A percentile compares a stretch with the other conserved stretches of the same genome.
Conservation (phyloP, 2,888 invertebrate species). For the Galeruca laticollis region DNA sequence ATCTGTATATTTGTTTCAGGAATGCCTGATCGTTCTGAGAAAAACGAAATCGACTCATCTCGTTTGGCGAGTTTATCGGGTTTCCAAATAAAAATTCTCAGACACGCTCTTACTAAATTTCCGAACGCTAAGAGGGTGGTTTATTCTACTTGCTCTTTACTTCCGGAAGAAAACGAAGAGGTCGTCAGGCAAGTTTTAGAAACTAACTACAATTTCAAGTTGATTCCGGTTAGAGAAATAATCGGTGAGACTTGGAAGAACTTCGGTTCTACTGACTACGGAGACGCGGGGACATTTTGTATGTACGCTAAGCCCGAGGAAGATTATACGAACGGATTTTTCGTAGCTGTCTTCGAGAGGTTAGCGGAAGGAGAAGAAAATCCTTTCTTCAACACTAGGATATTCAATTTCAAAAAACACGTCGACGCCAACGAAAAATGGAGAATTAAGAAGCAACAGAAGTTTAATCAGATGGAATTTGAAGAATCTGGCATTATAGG, state of each 20-base stretch:
- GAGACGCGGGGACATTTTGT: constrained; percentile 79
- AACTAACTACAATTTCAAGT: constrained; percentile 71
- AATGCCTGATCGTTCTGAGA: constrained; percentile 71
- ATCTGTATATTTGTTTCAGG: constrained; percentile 63
- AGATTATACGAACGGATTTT: constrained; percentile 94
- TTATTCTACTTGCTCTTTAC: constrained; percentile 96
- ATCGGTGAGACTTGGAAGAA: constrained; percentile 77
- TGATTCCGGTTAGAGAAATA: constrained; percentile 73
- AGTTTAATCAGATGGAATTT: no score
- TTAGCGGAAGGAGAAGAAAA: constrained; percentile 66
- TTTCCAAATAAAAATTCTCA: constrained; percentile 85
- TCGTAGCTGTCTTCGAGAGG: constrained; percentile 90
- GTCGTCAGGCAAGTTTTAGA: constrained; percentile 82
- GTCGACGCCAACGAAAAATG: constrained; percentile 45
- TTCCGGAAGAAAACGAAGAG: constrained; percentile 92
- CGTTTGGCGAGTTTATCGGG: constrained; percentile 78
- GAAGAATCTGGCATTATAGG: no score
- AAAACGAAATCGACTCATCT: constrained; percentile 55
- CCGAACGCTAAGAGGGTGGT: constrained; percentile 87
- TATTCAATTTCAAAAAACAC: constrained; percentile 52
- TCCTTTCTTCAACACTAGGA: constrained; percentile 55
- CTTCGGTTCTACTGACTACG: constrained; percentile 75
- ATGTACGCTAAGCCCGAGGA: constrained; percentile 81
- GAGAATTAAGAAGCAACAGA: constrained; percentile 30
- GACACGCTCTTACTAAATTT: constrained; percentile 86